Evolutionary conservation across 2,888 invertebrate genomes (phyloP).

Genomic region (Amphipyra tragopoginis): DNA sequence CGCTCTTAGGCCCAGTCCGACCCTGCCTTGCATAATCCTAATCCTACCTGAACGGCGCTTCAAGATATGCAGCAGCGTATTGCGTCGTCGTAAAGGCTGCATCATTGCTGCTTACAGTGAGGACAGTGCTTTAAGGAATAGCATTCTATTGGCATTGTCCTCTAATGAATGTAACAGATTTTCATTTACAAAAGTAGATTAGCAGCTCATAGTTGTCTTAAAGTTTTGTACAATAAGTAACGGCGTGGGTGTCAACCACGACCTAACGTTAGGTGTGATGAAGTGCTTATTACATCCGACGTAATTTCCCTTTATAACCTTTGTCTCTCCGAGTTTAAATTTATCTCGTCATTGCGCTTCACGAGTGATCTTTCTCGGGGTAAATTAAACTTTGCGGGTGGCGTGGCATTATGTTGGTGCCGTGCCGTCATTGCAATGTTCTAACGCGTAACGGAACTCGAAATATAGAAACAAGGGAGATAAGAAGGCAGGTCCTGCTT

Average conservation of each 20-base stretch:
- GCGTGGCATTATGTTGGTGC: conserved; percentile 50
- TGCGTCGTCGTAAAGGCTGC: too few relatives aligned
- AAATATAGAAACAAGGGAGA: conserved; percentile 1
- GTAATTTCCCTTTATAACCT: conserved; percentile 67
- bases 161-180: too few relatives aligned
- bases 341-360: conserved; percentile 69
- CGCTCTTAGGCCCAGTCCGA: too few relatives aligned
- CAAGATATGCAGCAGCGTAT: too few relatives aligned
- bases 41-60: too few relatives aligned
- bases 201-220: conserved; percentile 1
- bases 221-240: conserved; percentile 15
- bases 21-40: too few relatives aligned
- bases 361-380: conserved; percentile 65
- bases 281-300: conserved; percentile 68
- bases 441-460: neutral
- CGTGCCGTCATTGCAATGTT: conserved; percentile 14
- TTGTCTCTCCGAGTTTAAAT: conserved; percentile 66
- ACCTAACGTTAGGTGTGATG: conserved; percentile 60
- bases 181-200: too few relatives aligned
- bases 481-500: neutral
- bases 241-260: conserved; percentile 51
- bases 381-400: conserved; percentile 72
- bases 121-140: too few relatives aligned
- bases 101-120: too few relatives aligned
- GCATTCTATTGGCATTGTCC: too few relatives aligned